These are phyloP conservation scores for Eristalinus sepulchralis DNA, from an alignment of 2,888 invertebrate genomes.

Conservation along the genomic window DNA sequence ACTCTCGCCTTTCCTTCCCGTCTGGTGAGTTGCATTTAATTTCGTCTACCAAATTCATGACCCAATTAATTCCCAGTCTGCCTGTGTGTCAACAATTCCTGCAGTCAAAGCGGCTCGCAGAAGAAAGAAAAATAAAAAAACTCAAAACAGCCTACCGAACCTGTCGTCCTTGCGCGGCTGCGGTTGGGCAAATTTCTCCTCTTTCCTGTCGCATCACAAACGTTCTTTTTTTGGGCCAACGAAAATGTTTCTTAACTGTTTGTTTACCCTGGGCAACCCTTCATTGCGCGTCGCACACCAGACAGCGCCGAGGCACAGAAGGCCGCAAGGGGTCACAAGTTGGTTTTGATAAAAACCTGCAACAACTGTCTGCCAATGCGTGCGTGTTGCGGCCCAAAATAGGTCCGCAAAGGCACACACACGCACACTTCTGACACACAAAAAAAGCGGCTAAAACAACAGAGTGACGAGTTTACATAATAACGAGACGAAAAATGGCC, in stretches of 20 bases:
- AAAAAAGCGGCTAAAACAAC: conserved; percentile 26
- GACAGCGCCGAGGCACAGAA: background rate
- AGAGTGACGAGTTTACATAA: conserved; percentile 54
- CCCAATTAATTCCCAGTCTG: no score
- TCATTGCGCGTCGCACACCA: background rate
- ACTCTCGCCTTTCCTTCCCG: no score
- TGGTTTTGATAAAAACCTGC: background rate
- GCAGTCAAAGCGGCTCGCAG: no score
- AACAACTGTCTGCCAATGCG: background rate
- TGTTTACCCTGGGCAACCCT: background rate
- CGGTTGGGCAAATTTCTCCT: background rate
- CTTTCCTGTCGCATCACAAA: background rate
- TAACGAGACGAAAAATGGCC: conserved; percentile 22
- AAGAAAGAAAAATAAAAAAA: no score
- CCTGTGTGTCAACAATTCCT: no score
- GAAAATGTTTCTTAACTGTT: background rate
- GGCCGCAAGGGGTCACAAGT: background rate
- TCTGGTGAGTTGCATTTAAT: no score
- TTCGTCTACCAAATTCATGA: no score
- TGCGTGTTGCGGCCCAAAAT: background rate
- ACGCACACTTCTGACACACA: background rate
- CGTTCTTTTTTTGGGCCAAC: background rate
- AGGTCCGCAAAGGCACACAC: background rate
- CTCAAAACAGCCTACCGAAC: no score
- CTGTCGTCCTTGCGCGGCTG: background rate